These are phyloP conservation scores for Gila orcuttii DNA, from an alignment of 2,113 vertebrate species.

Conservation along the genomic window DNA sequence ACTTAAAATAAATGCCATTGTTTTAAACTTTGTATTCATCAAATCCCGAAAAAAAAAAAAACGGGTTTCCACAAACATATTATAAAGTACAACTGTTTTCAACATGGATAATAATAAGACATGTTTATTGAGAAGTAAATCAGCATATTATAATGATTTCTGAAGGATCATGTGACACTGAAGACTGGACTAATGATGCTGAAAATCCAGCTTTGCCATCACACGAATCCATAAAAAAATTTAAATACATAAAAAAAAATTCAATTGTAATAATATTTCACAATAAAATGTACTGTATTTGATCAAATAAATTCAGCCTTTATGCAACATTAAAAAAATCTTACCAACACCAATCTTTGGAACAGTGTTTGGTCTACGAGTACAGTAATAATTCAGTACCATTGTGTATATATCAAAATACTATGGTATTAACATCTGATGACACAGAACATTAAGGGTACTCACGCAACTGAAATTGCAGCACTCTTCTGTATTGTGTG, in stretches of 20 bases:
- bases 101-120: background rate
- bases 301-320: background rate
- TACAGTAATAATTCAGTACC: background rate
- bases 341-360: background rate
- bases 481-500: constrained; percentile 5
- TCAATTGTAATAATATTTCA: background rate
- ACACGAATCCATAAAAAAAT: too few relatives aligned
- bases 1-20: too few relatives aligned
- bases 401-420: background rate
- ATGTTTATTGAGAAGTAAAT: background rate
- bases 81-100: background rate
- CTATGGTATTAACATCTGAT: background rate
- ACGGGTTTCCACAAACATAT: too few relatives aligned
- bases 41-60: too few relatives aligned
- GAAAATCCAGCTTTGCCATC: background rate
- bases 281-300: background rate
- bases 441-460: background rate
- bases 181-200: background rate
- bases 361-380: background rate
- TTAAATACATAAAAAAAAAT: too few relatives aligned
- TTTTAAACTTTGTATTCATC: too few relatives aligned
- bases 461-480: constrained; percentile 30
- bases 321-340: background rate
- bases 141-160: background rate
- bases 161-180: background rate